Base-by-base conservation (phyloP, 37 sponge, comb jelly and placozoan species). In the Beroe forskalii region DNA sequence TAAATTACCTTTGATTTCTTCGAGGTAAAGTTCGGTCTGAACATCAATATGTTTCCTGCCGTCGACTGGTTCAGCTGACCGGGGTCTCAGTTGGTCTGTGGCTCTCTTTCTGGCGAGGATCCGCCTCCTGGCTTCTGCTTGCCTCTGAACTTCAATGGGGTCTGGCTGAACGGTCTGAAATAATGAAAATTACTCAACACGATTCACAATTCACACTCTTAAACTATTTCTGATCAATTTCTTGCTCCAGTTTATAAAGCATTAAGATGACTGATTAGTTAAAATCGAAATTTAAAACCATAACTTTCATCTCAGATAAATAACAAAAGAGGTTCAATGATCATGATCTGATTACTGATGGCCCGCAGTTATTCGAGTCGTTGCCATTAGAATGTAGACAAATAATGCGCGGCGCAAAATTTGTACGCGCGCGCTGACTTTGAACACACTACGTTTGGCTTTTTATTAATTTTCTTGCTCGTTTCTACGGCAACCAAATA, bases 11-110 rank as follows among this genome's bases (percentile, higher is more conserved):
- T 94, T 95, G 62, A 95, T 94, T 89, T 96, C 96, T 69, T 98
- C 96, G 37, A 98, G 93, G 66, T 98, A 98, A 48, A 96, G 93
- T 61, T 98, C 99, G 4, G 99, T 98, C 95, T 98, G 99, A 1
- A 98, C 94, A 25, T 96, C 95, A 41, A 93, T 95, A 89, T 98
- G 99, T 91, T 94, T 95, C 40, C 99, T 62, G 0, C 99, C 99
- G 0, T 96, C 96, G 20, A 98, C 96, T 9, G 99, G 92, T 30
- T 94, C 94, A 0, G 99, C 96, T 67, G 95, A 94, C 41, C 92
- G 89, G 17, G 91, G 91, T 40, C 93, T 91, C 63, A 94, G 67
- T 31, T 94, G 94, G 27, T 98, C 94, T 23, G 93, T 75, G 0
- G 94, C 95, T 40, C 95, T 90, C 92, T 91, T 94, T 40, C 93